A percentile compares a stretch with the other conserved stretches of the same genome.
Conservation (phyloP, 2,888 invertebrate species). For the Drosophila dives region DNA sequence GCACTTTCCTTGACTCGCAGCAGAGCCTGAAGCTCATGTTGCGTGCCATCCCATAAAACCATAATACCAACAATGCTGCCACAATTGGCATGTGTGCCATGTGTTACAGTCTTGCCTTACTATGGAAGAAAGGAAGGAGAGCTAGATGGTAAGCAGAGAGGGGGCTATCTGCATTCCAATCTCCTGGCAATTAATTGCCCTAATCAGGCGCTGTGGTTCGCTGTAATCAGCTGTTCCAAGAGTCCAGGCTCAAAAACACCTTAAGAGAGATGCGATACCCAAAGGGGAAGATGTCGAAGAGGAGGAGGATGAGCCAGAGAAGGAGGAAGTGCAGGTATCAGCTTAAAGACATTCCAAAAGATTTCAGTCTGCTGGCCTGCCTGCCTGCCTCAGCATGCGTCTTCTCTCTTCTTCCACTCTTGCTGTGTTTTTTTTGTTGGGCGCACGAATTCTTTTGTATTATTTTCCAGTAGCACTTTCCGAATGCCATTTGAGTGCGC, state of each 20-base stretch:
- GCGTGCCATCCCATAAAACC: constrained; percentile 29
- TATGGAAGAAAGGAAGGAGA: not conserved
- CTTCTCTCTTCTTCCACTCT: not conserved
- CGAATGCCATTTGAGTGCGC: constrained; percentile 81
- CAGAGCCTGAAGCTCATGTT: constrained; percentile 8
- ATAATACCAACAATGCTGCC: constrained; percentile 25
- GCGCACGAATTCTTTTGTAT: constrained; percentile 75
- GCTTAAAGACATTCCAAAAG: constrained; percentile 61
- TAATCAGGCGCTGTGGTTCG: constrained; percentile 70
- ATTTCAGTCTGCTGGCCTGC: constrained; percentile 15
- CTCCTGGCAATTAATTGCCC: constrained; percentile 75
- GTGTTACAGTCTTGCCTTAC: constrained; percentile 46
- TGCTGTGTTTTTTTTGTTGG: constrained; percentile 60
- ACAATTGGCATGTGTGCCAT: constrained; percentile 60
- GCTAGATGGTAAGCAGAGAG: no score
- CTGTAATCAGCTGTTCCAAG: constrained; percentile 75
- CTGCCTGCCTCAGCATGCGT: not conserved
- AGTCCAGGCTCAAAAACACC: constrained; percentile 52
- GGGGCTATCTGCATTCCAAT: constrained; percentile 56
- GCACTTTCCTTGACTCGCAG: constrained; percentile 1
- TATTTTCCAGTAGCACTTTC: constrained; percentile 82
- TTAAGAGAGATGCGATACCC: constrained; percentile 54
- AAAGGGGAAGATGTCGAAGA: constrained; percentile 6
- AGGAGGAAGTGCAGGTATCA: constrained; percentile 14
- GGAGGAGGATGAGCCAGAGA: not conserved